Conservation (phyloP, 1,140 invertebrate species). For the Berghia stephanieae region DNA sequence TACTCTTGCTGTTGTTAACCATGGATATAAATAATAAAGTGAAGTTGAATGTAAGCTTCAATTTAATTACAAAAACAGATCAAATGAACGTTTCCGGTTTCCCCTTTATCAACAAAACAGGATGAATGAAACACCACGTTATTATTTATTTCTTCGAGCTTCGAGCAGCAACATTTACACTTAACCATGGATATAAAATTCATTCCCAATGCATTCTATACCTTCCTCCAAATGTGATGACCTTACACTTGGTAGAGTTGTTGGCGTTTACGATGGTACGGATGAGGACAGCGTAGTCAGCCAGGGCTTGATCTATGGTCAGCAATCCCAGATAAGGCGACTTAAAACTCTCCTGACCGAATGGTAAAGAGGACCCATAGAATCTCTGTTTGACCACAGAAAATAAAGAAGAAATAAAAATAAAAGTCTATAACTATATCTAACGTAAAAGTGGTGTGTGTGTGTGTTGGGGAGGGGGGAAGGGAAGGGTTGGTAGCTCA, state of each 20-base stretch:
- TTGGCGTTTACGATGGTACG: conserved; percentile 70
- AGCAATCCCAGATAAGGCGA: conserved; percentile 83
- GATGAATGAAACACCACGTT: too few species aligned
- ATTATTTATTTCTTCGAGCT: too few species aligned
- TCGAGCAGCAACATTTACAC: too few species aligned
- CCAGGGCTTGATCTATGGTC: conserved; percentile 88
- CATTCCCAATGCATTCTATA: too few species aligned
- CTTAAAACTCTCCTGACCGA: conserved; percentile 72
- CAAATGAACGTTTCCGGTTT: too few species aligned
- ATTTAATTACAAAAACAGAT: too few species aligned
- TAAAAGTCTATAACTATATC: background rate
- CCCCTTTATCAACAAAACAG: too few species aligned
- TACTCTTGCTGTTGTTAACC: too few species aligned
- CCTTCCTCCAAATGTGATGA: conserved; percentile 88
- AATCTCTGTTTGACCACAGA: conserved; percentile 72
- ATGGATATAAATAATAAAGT: too few species aligned
- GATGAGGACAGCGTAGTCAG: conserved; percentile 88
- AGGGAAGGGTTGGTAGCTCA: background rate
- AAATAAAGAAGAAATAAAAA: background rate
- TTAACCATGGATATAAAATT: too few species aligned
- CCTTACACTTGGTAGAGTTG: conserved; percentile 72
- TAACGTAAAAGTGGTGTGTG: background rate
- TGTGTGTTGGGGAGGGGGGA: too few species aligned
- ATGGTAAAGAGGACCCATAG: conserved; percentile 90
- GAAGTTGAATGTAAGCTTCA: too few species aligned